Conservation (phyloP, 2,888 invertebrate species). For the Colletes collaris region DNA sequence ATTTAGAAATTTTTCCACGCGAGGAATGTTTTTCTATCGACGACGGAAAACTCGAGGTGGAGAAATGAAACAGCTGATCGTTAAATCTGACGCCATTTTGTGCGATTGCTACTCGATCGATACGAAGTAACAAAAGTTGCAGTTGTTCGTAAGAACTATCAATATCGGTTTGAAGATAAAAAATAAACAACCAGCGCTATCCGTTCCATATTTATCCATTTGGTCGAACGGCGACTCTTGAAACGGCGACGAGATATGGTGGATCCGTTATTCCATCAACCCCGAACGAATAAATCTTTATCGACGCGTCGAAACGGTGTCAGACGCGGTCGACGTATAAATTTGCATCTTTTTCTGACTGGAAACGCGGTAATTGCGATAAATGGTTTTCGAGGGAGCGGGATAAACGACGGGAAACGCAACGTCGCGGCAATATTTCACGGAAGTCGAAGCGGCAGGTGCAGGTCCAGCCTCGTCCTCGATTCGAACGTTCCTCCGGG, state of each 20-base stretch:
- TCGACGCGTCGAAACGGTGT: background rate
- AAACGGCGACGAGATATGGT: background rate
- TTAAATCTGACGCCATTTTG: too few species aligned
- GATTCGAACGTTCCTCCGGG: slow-evolving; percentile 29
- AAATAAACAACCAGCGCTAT: too few species aligned
- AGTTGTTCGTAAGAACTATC: too few species aligned
- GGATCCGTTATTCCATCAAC: background rate
- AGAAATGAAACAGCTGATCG: too few species aligned
- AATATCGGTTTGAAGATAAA: too few species aligned
- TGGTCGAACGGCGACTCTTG: background rate
- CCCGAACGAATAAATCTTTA: background rate
- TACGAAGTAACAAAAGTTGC: too few species aligned
- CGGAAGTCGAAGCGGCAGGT: slow-evolving; percentile 26
- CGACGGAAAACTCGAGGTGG: too few species aligned
- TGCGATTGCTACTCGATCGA: too few species aligned
- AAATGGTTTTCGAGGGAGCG: background rate
- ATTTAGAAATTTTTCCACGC: too few species aligned
- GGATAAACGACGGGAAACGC: background rate
- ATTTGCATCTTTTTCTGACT: background rate
- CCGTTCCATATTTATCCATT: background rate
- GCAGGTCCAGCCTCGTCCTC: slow-evolving; percentile 12
- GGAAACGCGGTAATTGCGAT: slow-evolving; percentile 11
- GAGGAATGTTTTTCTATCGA: too few species aligned
- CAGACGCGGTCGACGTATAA: background rate
- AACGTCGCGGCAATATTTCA: slow-evolving; percentile 26